A percentile compares a stretch with the other conserved stretches of the same genome.
phyloP scores from a whole-genome alignment of 2,113 vertebrate species.

The Perognathus longimembris region DNA sequence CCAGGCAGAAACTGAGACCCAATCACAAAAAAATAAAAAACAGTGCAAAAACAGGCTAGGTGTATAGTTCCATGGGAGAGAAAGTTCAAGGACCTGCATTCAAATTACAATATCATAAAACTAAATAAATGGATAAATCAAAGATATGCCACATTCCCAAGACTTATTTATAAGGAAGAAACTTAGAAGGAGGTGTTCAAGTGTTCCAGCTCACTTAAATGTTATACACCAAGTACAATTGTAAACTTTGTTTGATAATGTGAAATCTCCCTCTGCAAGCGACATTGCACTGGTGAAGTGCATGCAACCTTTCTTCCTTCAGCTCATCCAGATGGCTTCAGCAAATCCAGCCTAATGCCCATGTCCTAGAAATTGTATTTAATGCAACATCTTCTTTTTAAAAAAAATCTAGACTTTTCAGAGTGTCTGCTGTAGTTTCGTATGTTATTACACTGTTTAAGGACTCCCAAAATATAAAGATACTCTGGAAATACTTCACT shows the following conservation, averaged over 20 bases:
- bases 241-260: neutral
- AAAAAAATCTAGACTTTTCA: constrained; percentile 9
- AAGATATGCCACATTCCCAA: neutral
- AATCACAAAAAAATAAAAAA: no score
- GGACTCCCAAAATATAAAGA: neutral
- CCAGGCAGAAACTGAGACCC: no score
- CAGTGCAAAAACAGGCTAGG: no score
- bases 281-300: neutral
- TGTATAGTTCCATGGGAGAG: no score
- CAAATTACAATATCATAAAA: no score
- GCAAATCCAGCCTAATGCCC: neutral
- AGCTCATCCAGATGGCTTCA: neutral
- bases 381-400: neutral
- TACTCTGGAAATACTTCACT: neutral
- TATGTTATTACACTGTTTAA: neutral
- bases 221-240: neutral
- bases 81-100: no score
- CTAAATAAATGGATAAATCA: no score
- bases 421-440: neutral
- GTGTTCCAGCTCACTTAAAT: neutral
- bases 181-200: neutral
- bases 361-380: neutral
- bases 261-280: neutral
- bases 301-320: neutral
- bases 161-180: neutral